phyloP scores from a whole-genome alignment of 1,140 invertebrate species.

The Panulirus ornatus region DNA sequence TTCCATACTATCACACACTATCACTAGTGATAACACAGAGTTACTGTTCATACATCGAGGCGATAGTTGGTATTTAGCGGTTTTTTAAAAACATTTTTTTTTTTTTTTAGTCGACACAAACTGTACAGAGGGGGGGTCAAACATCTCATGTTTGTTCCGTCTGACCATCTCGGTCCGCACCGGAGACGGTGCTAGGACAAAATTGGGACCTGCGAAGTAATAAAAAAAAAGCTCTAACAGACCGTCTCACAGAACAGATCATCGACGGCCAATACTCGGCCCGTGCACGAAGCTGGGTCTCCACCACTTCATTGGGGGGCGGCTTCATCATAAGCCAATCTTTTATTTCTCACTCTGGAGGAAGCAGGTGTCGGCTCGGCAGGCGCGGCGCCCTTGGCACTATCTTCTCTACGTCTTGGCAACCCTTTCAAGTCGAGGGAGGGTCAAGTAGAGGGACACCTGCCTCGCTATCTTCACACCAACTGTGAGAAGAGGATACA shows the following conservation, averaged over 20 bases:
- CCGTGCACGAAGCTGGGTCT: too few relatives aligned
- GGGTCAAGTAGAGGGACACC: neutral
- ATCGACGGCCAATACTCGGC: too few relatives aligned
- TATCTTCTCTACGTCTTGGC: neutral
- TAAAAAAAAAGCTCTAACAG: neutral
- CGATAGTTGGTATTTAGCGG: slow-evolving; percentile 46
- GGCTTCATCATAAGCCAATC: too few relatives aligned
- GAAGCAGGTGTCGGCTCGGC: neutral
- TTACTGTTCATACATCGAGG: slow-evolving; percentile 58
- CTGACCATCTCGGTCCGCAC: neutral
- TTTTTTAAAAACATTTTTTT: too few relatives aligned
- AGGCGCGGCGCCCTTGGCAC: neutral
- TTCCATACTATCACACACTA: slow-evolving; percentile 67
- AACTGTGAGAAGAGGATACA: neutral
- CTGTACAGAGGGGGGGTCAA: slow-evolving; percentile 56
- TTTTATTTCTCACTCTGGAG: neutral
- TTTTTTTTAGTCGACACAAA: slow-evolving; percentile 54
- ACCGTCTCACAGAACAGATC: too few relatives aligned
- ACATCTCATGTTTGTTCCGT: slow-evolving; percentile 20
- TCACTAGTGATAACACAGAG: slow-evolving; percentile 70
- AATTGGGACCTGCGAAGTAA: slow-evolving; percentile 25
- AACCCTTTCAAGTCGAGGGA: neutral
- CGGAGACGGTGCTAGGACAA: neutral
- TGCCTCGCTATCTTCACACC: neutral
- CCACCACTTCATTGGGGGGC: too few relatives aligned